phyloP scores from a whole-genome alignment of 1,140 invertebrate species.

The Drosophila leontia region DNA sequence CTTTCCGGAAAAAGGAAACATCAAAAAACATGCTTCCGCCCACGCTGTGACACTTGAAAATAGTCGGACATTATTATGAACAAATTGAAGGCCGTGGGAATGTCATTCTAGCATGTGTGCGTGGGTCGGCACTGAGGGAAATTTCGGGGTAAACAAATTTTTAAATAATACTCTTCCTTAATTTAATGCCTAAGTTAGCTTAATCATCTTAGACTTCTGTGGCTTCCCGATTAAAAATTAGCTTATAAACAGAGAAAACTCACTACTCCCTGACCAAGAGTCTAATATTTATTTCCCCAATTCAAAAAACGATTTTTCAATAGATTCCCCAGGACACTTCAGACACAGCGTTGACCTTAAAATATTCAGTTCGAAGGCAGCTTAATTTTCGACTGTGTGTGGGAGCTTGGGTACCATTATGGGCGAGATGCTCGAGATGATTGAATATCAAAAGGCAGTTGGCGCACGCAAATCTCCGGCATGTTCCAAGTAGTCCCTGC shows the following conservation, averaged over 20 bases:
- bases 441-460: slow-evolving; percentile 83
- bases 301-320: not conserved
- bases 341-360: not conserved
- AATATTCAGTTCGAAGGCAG: slow-evolving; percentile 1
- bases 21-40: slow-evolving; percentile 40
- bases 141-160: not conserved
- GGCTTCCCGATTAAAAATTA: not conserved
- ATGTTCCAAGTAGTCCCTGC: slow-evolving; percentile 54
- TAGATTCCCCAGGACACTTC: not conserved
- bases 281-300: not conserved
- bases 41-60: slow-evolving; percentile 60
- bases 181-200: not conserved
- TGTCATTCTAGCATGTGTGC: slow-evolving; percentile 34
- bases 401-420: slow-evolving; percentile 29
- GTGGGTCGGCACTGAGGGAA: not conserved
- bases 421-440: slow-evolving; percentile 62
- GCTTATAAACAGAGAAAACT: not conserved
- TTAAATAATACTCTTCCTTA: not conserved
- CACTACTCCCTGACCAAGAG: no score
- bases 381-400: slow-evolving; percentile 5
- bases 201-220: not conserved
- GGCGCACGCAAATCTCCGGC: slow-evolving; percentile 74
- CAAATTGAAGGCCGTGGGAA: slow-evolving; percentile 71
- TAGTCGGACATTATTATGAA: slow-evolving; percentile 67
- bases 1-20: slow-evolving; percentile 33